phyloP scores from a whole-genome alignment of 2,888 invertebrate genomes.

The Eilema caniola region DNA sequence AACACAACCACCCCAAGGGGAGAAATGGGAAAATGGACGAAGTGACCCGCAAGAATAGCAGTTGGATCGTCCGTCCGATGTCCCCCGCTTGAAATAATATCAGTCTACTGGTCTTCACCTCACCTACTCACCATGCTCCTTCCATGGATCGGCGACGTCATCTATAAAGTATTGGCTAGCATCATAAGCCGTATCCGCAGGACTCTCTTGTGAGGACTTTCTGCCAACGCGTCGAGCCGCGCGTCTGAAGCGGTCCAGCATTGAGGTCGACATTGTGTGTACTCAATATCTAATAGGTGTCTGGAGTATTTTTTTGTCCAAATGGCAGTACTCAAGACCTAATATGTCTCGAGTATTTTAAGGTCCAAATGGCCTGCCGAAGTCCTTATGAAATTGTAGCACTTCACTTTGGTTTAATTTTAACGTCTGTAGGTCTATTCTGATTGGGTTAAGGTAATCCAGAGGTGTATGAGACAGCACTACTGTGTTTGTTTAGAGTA shows the following conservation, averaged over 20 bases:
- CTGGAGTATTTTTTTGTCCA: not conserved
- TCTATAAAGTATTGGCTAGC: constrained; percentile 91
- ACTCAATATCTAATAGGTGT: not conserved
- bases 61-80: no score
- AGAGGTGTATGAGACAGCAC: no score
- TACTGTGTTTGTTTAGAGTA: no score
- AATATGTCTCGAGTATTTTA: no score
- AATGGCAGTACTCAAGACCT: not conserved
- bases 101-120: not conserved
- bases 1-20: no score
- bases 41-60: no score
- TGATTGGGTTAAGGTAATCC: no score
- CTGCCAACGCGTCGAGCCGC: constrained; percentile 48
- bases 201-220: constrained; percentile 28
- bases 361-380: not conserved
- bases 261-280: constrained; percentile 8
- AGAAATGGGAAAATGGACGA: no score
- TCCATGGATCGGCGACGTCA: constrained; percentile 88
- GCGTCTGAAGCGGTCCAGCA: constrained; percentile 57
- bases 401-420: not conserved
- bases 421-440: no score
- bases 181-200: constrained; percentile 89
- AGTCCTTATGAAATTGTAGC: not conserved
- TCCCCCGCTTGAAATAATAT: no score
- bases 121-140: constrained; percentile 58